Conservation (phyloP, 1,140 invertebrate species). For the Zaprionus capensis region DNA sequence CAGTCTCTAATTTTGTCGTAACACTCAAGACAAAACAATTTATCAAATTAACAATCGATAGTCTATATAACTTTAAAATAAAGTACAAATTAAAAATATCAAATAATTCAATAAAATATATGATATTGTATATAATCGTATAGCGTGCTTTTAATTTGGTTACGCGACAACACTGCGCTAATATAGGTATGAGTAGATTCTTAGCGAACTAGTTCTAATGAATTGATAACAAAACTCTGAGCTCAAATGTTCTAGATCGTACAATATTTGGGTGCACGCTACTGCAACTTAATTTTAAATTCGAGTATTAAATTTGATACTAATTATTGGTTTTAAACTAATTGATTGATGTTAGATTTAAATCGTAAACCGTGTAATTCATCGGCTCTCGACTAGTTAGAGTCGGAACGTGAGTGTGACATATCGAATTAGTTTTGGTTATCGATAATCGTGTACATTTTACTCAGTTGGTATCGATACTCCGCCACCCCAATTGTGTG, state of each 20-base stretch:
- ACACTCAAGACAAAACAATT: background rate
- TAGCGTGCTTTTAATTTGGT: background rate
- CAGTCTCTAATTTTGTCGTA: background rate
- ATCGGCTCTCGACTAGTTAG: background rate
- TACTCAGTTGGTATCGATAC: conserved; percentile 40
- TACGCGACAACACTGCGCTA: conserved; percentile 1
- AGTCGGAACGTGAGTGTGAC: background rate
- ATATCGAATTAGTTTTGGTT: background rate
- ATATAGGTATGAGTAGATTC: background rate
- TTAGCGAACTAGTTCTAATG: background rate
- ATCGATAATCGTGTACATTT: conserved; percentile 19
- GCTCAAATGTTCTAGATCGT: background rate
- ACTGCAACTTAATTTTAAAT: background rate
- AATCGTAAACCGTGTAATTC: background rate
- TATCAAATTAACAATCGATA: background rate
- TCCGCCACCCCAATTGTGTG: conserved; percentile 39
- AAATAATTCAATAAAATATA: background rate
- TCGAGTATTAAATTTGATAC: background rate
- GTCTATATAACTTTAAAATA: background rate
- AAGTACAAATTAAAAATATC: background rate
- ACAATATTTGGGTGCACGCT: background rate
- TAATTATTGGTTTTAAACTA: background rate
- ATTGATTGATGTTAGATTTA: background rate
- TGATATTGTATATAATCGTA: background rate
- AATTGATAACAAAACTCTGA: background rate